phyloP scores from a whole-genome alignment of 2,888 invertebrate species.

The Ceratothoa steindachneri region DNA sequence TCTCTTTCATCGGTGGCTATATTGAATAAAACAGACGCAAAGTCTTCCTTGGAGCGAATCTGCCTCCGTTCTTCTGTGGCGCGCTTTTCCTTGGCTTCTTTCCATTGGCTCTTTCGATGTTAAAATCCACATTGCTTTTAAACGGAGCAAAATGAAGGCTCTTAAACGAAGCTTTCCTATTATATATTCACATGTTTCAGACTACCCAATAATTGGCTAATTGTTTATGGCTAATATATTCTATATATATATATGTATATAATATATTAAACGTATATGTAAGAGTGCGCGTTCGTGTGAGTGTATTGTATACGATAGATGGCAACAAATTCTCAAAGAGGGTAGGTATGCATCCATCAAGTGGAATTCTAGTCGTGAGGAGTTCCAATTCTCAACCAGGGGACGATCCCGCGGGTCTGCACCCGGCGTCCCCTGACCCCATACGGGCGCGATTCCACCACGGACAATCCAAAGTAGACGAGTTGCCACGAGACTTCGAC shows the following conservation, averaged over 20 bases:
- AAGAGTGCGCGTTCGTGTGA: too few species aligned
- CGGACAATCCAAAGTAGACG: too few species aligned
- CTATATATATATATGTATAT: not conserved
- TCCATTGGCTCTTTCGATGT: not conserved
- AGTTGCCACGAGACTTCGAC: too few species aligned
- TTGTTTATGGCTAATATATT: not conserved
- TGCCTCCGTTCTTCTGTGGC: not conserved
- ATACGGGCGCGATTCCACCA: too few species aligned
- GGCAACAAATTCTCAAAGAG: too few species aligned
- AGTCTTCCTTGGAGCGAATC: not conserved
- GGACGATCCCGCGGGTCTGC: too few species aligned
- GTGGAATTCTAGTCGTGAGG: too few species aligned
- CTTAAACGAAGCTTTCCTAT: not conserved
- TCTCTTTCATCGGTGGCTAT: too few species aligned
- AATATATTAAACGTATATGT: not conserved
- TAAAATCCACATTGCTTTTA: not conserved
- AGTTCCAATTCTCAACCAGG: too few species aligned
- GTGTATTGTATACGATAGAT: too few species aligned
- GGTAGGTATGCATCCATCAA: too few species aligned
- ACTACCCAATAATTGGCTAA: not conserved
- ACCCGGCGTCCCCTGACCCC: too few species aligned
- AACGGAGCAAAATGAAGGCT: not conserved
- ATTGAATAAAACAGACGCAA: not conserved
- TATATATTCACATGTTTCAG: not conserved
- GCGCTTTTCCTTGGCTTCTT: not conserved